phyloP scores from a whole-genome alignment of 1,140 invertebrate genomes.

The Mylabris phalerata region DNA sequence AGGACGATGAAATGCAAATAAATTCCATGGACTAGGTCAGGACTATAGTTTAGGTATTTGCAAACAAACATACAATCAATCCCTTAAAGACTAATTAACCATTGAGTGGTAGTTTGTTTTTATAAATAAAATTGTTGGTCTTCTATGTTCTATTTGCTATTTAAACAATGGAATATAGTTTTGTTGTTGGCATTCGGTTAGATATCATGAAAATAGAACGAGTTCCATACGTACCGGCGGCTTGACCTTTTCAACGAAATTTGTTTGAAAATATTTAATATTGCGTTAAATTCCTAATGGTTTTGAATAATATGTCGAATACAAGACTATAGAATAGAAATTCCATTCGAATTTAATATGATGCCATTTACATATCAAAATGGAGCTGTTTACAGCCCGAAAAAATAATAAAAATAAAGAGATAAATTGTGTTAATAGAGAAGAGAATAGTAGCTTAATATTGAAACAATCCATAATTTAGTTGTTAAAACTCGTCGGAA shows the following conservation, averaged over 20 bases:
- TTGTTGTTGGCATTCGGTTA: neutral
- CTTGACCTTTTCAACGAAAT: conserved; percentile 13
- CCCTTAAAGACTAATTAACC: too few relatives aligned
- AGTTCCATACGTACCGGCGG: neutral
- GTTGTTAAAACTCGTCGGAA: conserved; percentile 1
- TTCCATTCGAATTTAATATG: conserved; percentile 15
- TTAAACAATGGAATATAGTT: too few relatives aligned
- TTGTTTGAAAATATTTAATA: conserved; percentile 18
- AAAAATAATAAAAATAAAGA: too few relatives aligned
- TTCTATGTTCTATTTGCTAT: too few relatives aligned
- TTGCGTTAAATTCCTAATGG: conserved; percentile 14
- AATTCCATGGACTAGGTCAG: too few relatives aligned
- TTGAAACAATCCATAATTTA: conserved; percentile 14
- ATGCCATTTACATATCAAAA: conserved; percentile 8
- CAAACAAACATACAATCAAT: too few relatives aligned
- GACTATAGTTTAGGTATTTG: too few relatives aligned
- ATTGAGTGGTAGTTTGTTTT: too few relatives aligned
- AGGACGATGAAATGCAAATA: too few relatives aligned
- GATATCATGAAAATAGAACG: neutral
- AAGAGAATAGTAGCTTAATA: neutral
- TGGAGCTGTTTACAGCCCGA: too few relatives aligned
- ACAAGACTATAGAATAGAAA: conserved; percentile 9
- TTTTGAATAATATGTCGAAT: conserved; percentile 15
- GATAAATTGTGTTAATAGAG: too few relatives aligned
- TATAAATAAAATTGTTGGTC: too few relatives aligned